Percentiles rank a stretch among this genome's conserved stretches.
phyloP scores from a whole-genome alignment of 2,888 invertebrate species.

The Sarcophaga carnaria region DNA sequence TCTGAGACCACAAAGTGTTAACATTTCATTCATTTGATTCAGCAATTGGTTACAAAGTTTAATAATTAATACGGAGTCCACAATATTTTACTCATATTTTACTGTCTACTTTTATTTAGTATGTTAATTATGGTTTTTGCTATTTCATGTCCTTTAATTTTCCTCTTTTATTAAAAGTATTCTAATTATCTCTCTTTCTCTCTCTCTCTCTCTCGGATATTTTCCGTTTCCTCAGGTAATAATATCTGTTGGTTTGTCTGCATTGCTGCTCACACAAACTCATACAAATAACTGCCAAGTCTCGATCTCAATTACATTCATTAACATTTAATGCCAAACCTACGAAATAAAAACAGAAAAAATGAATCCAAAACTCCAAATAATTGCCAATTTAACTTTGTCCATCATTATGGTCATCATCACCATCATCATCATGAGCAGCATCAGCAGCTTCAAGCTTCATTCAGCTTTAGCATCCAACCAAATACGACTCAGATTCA shows the following conservation, averaged over 20 bases:
- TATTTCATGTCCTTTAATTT: slow-evolving; percentile 1
- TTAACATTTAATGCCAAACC: slow-evolving; percentile 73
- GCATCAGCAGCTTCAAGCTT: slow-evolving; percentile 35
- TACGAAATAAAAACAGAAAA: not conserved
- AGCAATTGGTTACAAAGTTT: no score
- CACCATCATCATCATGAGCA: slow-evolving; percentile 40
- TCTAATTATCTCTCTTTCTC: not conserved
- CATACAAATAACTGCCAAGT: slow-evolving; percentile 45
- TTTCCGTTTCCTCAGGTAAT: slow-evolving; percentile 25
- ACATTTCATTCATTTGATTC: no score
- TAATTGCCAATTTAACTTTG: slow-evolving; percentile 80
- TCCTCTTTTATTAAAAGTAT: not conserved
- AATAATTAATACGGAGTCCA: no score
- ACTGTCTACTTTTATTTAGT: not conserved
- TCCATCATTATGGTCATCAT: slow-evolving; percentile 74
- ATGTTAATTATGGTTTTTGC: slow-evolving; percentile 21
- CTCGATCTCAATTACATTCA: slow-evolving; percentile 78
- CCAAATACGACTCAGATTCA: not conserved
- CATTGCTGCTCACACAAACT: not conserved
- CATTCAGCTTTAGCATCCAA: not conserved
- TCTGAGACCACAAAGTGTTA: no score
- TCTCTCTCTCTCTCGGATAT: not conserved
- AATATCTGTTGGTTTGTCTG: slow-evolving; percentile 48
- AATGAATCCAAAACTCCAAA: slow-evolving; percentile 25
- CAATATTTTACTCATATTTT: not conserved